Base-by-base conservation (phyloP, 2,113 vertebrate genomes). In the Archilochus colubris region DNA sequence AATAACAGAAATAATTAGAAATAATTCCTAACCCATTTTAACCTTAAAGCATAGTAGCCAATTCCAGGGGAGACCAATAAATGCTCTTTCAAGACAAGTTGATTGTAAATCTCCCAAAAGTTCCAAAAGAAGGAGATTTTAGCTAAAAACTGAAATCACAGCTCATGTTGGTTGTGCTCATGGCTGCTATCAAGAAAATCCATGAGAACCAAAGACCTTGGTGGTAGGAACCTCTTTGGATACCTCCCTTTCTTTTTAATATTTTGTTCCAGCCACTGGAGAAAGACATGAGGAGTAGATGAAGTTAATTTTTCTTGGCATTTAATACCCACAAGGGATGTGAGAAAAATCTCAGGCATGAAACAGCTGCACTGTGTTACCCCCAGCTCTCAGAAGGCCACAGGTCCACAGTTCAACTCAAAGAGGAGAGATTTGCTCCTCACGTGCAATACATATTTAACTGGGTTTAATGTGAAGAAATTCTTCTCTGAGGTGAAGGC, bases 381-480 rank as follows among this genome's bases (percentile, higher is more conserved):
- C 73, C 73, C 30, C 62, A 94, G 69, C 43, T 57, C 78, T 80
- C 46, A 53, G 82, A 89, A 89, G 70, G 58, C 74, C 73, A 53
- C 43, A 86, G 44, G 62, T 88, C 87, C 89, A 91, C 19, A 7
- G 87, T 92, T 93, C 30, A 74, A 70, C 68, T 89, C 85, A 90
- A 89, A 94, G 93, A 94, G 75, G 85, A 95, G 85, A 89, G 86
- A 77, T 64, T 73, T 82, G 14, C 27, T 79, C 79, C 82, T 82
- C 38, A 0, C 4, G 95, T 96, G 94, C 94, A 95, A 96, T 95
- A 95, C 70, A 6, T 93, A 94, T 90, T 94, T 95, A 94, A 93
- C 94, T 91, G 96, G 86, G 61, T 88, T 94, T 95, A 95, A 97
- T 96, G 94, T 96, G 96, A 97, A 96, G 89, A 95, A 91, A 91